Evolutionary conservation across 2,888 invertebrate species (phyloP), one percentile per base, ranked within the genome.

Genomic region (Drosophila phalerata): DNA sequence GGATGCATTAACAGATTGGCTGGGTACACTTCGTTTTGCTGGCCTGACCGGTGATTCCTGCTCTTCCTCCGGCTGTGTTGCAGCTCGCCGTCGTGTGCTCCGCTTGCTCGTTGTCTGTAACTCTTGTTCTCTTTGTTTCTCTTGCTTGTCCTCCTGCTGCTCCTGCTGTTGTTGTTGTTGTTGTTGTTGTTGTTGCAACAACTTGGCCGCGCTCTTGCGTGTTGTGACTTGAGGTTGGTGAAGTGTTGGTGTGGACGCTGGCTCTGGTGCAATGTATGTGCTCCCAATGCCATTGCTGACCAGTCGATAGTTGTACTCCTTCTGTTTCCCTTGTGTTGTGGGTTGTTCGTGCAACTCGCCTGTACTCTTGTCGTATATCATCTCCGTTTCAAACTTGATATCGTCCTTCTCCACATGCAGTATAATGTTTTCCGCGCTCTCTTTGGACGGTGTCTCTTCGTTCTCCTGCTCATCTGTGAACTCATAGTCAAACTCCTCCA

Each of bases 281-380:
- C 72, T 79, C 0, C 77, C 78, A 19, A 76, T 74, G 37, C 72
- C 74, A 47, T 73, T 81, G 34, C 82, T 79, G 8, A 81, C 76
- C n/a, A 90, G 82, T 6, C 81, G 79, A 55, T 87, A 80, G 49
- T 85, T 87, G 48, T 81, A 90, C 52, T 90, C 83, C 13, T 69
- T 72, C 10, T 65, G 69, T 13, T 77, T 69, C 9, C 45, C 17
- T 8, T 68, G 22, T 22, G 22, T 22, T 22, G 22, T 22, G 3
- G 22, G 15, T 22, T 68, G 45, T 6, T 71, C 83, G 10, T 68
- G 65, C 17, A 81, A 45, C 25, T 71, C 70, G 0, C 70, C 63
- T 10, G 67, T 61, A 37, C 45, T 42, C 8, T 71, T 63, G 15
- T 77, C 70, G n/a, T 63, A 73, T 15, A 70, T 51, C 51, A 76